These are phyloP conservation scores for Epinephelus malabaricus DNA, from an alignment of 2,797 vertebrate genomes.

Conservation along the genomic window DNA sequence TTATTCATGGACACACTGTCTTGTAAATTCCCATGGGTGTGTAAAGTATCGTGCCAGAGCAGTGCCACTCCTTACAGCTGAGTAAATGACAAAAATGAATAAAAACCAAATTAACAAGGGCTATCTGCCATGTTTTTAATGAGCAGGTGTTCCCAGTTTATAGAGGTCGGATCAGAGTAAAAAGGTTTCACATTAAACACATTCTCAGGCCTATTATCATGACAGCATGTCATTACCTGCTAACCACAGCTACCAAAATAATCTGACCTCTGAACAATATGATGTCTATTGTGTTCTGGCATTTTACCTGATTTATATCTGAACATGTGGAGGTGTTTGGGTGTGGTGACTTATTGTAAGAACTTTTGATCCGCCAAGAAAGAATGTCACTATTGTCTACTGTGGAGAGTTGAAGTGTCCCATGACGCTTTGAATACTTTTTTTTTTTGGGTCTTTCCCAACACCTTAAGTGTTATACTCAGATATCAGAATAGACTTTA, in stretches of 20 bases:
- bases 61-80: neutral
- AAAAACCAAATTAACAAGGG: neutral
- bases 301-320: no score
- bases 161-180: no score
- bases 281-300: no score
- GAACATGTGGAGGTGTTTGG: neutral
- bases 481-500: no score
- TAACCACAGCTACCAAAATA: no score
- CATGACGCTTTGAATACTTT: neutral
- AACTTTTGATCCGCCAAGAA: neutral
- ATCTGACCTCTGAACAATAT: no score
- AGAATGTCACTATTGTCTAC: no score
- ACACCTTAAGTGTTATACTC: no score
- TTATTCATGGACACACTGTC: no score
- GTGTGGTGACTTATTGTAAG: neutral
- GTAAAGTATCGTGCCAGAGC: fast-evolving
- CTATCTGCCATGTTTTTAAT: neutral
- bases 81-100: neutral
- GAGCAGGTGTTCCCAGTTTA: neutral
- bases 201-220: no score
- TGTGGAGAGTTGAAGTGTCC: neutral
- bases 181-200: neutral
- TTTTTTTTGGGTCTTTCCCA: no score
- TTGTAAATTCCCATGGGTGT: neutral
- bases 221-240: neutral